phyloP scores from a whole-genome alignment of 2,113 vertebrate species.

The Cyprinodon brontotheroides region DNA sequence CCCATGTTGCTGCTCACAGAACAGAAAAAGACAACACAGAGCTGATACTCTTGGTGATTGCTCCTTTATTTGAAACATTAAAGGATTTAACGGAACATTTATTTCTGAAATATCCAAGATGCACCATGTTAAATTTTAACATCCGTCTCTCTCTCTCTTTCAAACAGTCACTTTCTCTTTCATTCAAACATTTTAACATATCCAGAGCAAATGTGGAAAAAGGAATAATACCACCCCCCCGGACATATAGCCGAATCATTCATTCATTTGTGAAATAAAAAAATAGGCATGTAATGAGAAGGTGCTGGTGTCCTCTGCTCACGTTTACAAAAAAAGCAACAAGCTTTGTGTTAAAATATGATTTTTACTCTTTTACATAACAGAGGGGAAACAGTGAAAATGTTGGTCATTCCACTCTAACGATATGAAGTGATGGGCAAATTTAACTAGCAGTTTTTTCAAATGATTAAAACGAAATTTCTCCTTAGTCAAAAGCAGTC shows the following conservation, averaged over 20 bases:
- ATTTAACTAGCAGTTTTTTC: not conserved
- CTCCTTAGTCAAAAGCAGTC: not conserved
- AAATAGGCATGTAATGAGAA: conserved; percentile 51
- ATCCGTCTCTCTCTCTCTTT: conserved; percentile 10
- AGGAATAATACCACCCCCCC: conserved; percentile 19
- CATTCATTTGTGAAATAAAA: conserved; percentile 68
- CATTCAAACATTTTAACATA: conserved; percentile 46
- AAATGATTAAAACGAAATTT: not conserved
- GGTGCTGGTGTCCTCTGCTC: conserved; percentile 58
- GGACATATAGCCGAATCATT: conserved; percentile 41
- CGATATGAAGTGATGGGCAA: not conserved
- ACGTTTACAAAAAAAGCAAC: conserved; percentile 55
- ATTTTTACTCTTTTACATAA: conserved; percentile 14
- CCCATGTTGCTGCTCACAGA: not conserved
- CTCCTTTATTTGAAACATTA: conserved; percentile 78
- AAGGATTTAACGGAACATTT: conserved; percentile 64
- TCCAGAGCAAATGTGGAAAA: conserved; percentile 28
- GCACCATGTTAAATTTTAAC: conserved; percentile 42
- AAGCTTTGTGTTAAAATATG: conserved; percentile 40
- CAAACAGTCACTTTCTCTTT: conserved; percentile 24
- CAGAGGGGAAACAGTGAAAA: not conserved
- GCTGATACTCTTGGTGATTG: conserved; percentile 50
- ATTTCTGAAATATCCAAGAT: conserved; percentile 69
- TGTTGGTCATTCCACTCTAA: conserved; percentile 22
- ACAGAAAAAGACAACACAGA: not conserved